Base-by-base conservation (phyloP, 2,797 vertebrate species). In the Thunnus albacares region DNA sequence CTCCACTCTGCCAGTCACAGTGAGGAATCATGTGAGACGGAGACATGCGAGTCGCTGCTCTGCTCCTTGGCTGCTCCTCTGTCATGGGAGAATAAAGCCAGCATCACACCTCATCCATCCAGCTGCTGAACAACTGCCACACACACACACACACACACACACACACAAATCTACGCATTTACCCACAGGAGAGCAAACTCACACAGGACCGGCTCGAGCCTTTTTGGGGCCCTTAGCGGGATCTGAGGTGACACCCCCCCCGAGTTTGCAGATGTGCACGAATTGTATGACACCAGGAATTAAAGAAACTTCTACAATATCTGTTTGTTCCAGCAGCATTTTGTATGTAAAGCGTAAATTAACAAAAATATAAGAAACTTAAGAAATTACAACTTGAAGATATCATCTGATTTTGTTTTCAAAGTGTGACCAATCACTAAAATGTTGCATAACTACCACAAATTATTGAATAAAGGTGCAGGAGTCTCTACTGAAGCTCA, bases 21-120 rank as follows among this genome's bases (percentile, higher is more conserved):
- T 84, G 82, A 88, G 55, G 71, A 59, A 88, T 87, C 75, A 62
- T 69, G 88, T 85, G 84, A 85, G 85, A 85, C 24, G 7, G 65
- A 81, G 81, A 70, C 76, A 6, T 71, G 55, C 0, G 5, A 64
- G 79, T 65, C 17, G 14, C 77, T 84, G 75, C 72, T 53, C 66
- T 71, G 77, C 52, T 13, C 41, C 56, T 67, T 75, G 76, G 77
- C 83, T 82, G 81, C 80, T 84, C 59, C 73, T 69, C 89, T 71
- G 83, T 87, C 91, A 88, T 60, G 51, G 82, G 68, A 86, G 82
- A 90, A 80, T 66, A 70, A 85, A 86, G 88, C 82, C 81, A 72
- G 30, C 43, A 72, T 90, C 88, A 70, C 88, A 91, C 89, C 75
- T 92, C 82, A 90, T 92, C 85, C 75, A 80, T 91, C 75, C 75